Evolutionary conservation across 2,888 invertebrate species (phyloP).

Genomic region (Heliothis peltigera): DNA sequence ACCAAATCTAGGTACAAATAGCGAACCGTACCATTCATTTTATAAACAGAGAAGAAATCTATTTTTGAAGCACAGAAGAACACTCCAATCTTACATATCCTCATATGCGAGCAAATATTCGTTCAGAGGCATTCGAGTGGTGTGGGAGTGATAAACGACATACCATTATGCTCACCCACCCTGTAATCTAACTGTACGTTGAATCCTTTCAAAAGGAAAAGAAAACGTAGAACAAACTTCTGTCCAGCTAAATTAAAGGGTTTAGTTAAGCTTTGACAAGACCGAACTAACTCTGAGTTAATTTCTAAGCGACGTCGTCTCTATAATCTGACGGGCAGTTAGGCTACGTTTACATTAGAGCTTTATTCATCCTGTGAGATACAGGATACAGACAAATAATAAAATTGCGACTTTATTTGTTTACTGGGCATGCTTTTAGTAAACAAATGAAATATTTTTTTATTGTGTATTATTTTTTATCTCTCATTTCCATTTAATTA

Average conservation of each 20-base stretch:
- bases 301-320: constrained; percentile 5
- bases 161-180: constrained; percentile 41
- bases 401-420: background rate
- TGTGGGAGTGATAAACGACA: constrained; percentile 54
- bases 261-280: constrained; percentile 10
- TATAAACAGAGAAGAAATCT: background rate
- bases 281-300: constrained; percentile 2
- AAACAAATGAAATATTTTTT: no score
- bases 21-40: no score
- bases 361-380: background rate
- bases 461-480: no score
- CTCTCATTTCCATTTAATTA: no score
- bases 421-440: no score
- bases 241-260: constrained; percentile 18
- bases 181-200: constrained; percentile 22
- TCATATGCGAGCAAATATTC: constrained; percentile 16
- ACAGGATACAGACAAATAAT: background rate
- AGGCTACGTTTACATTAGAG: background rate
- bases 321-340: background rate
- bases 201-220: constrained; percentile 19
- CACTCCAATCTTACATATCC: constrained; percentile 15
- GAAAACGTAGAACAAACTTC: constrained; percentile 18
- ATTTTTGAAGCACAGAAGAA: constrained; percentile 17
- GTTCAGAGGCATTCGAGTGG: constrained; percentile 29
- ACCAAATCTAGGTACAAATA: background rate